Percentiles rank a stretch among this genome's conserved stretches.
Conservation (phyloP, 2,888 invertebrate species). For the Drosophila nigricruria region DNA sequence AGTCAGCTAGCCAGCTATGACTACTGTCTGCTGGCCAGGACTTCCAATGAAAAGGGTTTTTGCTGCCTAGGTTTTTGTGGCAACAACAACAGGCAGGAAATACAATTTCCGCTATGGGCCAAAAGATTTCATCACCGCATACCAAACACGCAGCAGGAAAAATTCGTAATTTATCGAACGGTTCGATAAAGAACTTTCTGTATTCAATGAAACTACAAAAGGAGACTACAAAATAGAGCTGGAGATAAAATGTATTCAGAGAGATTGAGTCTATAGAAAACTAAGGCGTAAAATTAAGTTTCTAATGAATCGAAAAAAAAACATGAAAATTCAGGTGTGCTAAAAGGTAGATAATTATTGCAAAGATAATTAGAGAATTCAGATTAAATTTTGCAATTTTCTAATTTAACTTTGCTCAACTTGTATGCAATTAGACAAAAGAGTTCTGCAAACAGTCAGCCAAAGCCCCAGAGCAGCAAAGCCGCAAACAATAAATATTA, state of each 20-base stretch:
- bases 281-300: neutral
- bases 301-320: neutral
- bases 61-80: constrained; percentile 1
- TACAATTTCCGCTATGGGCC: constrained; percentile 60
- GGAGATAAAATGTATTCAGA: neutral
- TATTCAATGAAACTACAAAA: neutral
- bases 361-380: neutral
- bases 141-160: neutral
- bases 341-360: neutral
- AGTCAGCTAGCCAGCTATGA: neutral
- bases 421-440: neutral
- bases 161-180: constrained; percentile 3
- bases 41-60: constrained; percentile 38
- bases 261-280: neutral
- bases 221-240: neutral
- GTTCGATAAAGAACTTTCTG: neutral
- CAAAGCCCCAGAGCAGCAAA: neutral
- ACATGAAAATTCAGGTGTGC: neutral
- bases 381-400: neutral
- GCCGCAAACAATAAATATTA: neutral
- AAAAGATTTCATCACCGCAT: constrained; percentile 25
- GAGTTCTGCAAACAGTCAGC: no score
- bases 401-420: neutral
- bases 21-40: constrained; percentile 11
- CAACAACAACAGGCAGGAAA: constrained; percentile 50